phyloP scores from a whole-genome alignment of 1,140 invertebrate genomes.

The Harlomillsia oculata region DNA sequence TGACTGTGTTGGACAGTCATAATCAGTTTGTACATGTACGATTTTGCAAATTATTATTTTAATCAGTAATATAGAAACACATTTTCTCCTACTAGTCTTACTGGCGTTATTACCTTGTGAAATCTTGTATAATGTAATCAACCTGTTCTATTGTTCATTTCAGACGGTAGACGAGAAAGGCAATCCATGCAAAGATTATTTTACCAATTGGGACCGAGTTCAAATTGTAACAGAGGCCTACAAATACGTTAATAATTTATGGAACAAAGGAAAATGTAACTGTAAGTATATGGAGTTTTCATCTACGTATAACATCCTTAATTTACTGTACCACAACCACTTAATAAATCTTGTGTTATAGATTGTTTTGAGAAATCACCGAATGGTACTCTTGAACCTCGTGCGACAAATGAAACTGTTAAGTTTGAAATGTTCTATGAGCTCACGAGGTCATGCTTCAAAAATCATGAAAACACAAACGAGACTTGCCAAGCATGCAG shows the following conservation, averaged over 20 bases:
- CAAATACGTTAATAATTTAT: slow-evolving; percentile 26
- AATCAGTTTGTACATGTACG: slow-evolving; percentile 18
- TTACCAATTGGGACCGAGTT: slow-evolving; percentile 27
- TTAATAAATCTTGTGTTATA: not conserved
- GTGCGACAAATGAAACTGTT: slow-evolving; percentile 6
- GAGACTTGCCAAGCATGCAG: slow-evolving; percentile 22
- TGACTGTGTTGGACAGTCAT: slow-evolving; percentile 18
- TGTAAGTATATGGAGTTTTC: slow-evolving; percentile 17
- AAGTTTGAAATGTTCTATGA: slow-evolving; percentile 18
- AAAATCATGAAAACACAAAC: not conserved
- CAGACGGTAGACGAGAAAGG: slow-evolving; percentile 28
- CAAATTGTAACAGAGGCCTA: slow-evolving; percentile 28
- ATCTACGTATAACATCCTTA: not conserved
- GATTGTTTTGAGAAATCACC: slow-evolving; percentile 10
- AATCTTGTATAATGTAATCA: not conserved
- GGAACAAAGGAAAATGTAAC: slow-evolving; percentile 31
- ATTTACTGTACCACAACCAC: not conserved
- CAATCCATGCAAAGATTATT: slow-evolving; percentile 28
- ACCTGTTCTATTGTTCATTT: not conserved
- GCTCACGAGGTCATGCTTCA: slow-evolving; percentile 16
- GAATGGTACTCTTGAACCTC: slow-evolving; percentile 13
- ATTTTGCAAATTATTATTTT: not conserved
- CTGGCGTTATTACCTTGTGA: not conserved
- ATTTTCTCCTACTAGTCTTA: not conserved
- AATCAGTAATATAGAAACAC: not conserved